Evolutionary conservation across 2,888 invertebrate species (phyloP).

Genomic region (Pandemis corylana): DNA sequence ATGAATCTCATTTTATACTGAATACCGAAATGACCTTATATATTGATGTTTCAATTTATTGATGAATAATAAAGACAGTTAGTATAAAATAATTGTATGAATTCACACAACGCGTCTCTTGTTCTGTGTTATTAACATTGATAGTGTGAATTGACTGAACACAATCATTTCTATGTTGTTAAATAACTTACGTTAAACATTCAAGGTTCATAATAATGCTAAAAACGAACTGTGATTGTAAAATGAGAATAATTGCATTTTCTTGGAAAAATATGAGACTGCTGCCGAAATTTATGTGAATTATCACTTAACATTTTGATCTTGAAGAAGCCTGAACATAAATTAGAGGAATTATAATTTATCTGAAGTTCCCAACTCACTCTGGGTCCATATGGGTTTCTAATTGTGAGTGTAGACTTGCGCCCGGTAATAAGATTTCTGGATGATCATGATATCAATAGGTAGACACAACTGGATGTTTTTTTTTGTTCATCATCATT

Average conservation of each 20-base stretch:
- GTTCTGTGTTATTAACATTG: constrained; percentile 15
- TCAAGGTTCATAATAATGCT: constrained; percentile 7
- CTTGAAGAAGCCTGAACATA: background rate
- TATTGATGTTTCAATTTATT: background rate
- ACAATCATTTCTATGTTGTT: constrained; percentile 26
- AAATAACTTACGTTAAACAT: background rate
- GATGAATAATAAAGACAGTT: constrained; percentile 31
- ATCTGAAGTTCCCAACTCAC: no score
- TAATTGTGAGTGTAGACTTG: no score
- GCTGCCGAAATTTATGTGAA: background rate
- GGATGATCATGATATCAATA: no score
- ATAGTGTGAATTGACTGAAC: constrained; percentile 23
- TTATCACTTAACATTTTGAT: background rate
- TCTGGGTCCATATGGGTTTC: no score
- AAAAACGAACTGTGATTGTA: background rate
- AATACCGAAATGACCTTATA: background rate
- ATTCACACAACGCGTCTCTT: constrained; percentile 22
- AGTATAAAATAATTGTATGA: constrained; percentile 20
- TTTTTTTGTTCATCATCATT: no score
- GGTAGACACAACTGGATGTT: no score
- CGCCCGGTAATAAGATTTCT: no score
- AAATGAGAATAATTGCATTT: background rate
- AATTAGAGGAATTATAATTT: no score
- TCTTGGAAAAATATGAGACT: background rate
- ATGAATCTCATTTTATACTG: constrained; percentile 20